These are phyloP conservation scores for Elymnias hypermnestra DNA, from an alignment of 1,140 invertebrate genomes.

Conservation along the genomic window DNA sequence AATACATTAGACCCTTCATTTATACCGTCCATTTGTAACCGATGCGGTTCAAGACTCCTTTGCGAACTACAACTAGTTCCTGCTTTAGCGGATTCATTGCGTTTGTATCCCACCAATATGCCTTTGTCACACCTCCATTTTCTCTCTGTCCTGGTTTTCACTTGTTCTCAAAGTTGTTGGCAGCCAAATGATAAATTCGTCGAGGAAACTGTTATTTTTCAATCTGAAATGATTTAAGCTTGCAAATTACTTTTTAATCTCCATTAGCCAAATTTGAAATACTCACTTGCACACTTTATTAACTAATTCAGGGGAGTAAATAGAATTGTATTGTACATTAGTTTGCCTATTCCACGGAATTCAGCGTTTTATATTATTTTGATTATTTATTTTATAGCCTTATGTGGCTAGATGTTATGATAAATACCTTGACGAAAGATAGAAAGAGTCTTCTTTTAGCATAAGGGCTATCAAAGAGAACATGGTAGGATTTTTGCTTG, in stretches of 20 bases:
- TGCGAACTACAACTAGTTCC: slow-evolving; percentile 91
- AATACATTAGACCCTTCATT: slow-evolving; percentile 45
- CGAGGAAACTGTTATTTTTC: slow-evolving; percentile 85
- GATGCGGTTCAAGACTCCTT: slow-evolving; percentile 83
- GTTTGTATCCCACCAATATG: slow-evolving; percentile 72
- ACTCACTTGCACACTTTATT: too few relatives aligned
- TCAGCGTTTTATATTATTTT: too few relatives aligned
- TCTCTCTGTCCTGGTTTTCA: slow-evolving; percentile 87
- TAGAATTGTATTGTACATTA: too few relatives aligned
- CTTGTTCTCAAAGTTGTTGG: slow-evolving; percentile 91
- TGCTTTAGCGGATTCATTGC: slow-evolving; percentile 83
- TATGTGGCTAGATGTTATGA: too few relatives aligned
- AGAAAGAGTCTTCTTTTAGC: too few relatives aligned
- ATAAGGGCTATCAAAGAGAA: too few relatives aligned
- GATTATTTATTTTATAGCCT: too few relatives aligned
- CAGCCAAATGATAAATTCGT: slow-evolving; percentile 79
- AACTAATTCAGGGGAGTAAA: too few relatives aligned
- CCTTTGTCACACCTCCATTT: slow-evolving; percentile 81
- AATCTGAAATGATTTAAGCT: slow-evolving; percentile 78
- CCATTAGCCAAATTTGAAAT: slow-evolving; percentile 4
- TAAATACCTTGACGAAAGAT: too few relatives aligned
- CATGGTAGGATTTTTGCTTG: too few relatives aligned
- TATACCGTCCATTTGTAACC: slow-evolving; percentile 76
- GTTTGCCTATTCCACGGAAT: too few relatives aligned
- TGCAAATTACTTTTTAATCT: neutral